Evolutionary conservation across 2,888 invertebrate species (phyloP), one percentile per base, ranked within the genome.

Genomic region (Euplexia lucipara): DNA sequence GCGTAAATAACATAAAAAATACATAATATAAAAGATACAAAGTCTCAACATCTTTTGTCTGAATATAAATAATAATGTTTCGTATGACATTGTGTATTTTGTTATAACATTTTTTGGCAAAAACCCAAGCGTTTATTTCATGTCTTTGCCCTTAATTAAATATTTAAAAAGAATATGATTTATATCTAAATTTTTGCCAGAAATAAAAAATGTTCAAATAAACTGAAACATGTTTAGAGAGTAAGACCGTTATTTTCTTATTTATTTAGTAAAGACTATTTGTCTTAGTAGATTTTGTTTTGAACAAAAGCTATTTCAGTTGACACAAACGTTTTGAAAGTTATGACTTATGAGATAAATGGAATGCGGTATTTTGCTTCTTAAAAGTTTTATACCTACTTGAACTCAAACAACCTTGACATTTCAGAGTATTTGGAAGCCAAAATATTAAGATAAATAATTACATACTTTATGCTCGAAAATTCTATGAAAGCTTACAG

Each of bases 131-230:
- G 47, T 34, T 53, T 58, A 54, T 37, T 48, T 32, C 20, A 12
- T 47, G 45, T 20, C 14, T 42, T 1, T 48, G 39, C 57, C 63
- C 61, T 57, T 70, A 48, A 12, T 37, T 20, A 54, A 52, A 60
- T 54, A 57, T 67, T 67, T 26, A 42, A 47, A 70, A 70, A 26
- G 30, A 35, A 9, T 44, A 76, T 70, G 65, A 79, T 70, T 60
- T 58, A 69, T 54, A 34, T 18, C 22, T 14, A 34, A 30, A 72
- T 42, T 30, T 20, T 26, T 53, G 44, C 54, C 66, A 39, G 7
- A 52, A 56, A 58, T 69, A 66, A 61, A 66, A 61, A 56, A 74
- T 53, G 49, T 45, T 56, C 22, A 52, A 42, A 60, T 41, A 45
- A 65, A 58, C 9, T 22, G 49, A 42, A 35, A 63, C 26, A 54